These are phyloP conservation scores for Ephestia elutella DNA, from an alignment of 1,140 invertebrate species.

Conservation along the genomic window DNA sequence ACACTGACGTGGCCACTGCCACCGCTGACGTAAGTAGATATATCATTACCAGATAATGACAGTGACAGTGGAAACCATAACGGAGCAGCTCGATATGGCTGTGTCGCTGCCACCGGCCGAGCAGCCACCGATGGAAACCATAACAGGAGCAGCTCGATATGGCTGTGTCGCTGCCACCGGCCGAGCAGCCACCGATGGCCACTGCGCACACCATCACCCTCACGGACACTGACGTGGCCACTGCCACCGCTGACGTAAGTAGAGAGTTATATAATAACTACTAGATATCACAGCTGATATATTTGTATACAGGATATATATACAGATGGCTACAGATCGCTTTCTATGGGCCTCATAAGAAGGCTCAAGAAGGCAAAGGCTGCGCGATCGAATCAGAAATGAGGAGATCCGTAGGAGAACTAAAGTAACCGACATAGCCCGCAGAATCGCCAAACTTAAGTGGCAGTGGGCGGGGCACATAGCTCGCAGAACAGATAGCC, in stretches of 20 bases:
- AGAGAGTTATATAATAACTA: too few relatives aligned
- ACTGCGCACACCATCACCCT: slow-evolving; percentile 90
- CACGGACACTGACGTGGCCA: slow-evolving; percentile 90
- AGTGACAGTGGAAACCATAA: slow-evolving; percentile 93
- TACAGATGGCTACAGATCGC: too few relatives aligned
- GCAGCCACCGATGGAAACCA: slow-evolving; percentile 84
- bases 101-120: slow-evolving; percentile 86
- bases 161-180: slow-evolving; percentile 79
- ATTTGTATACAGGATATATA: too few relatives aligned
- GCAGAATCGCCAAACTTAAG: too few relatives aligned
- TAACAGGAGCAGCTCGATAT: slow-evolving; percentile 90
- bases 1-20: slow-evolving; percentile 86
- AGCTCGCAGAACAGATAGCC: too few relatives aligned
- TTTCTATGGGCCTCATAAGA: too few relatives aligned
- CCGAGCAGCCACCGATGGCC: slow-evolving; percentile 84
- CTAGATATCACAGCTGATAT: too few relatives aligned
- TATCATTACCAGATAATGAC: slow-evolving; percentile 94
- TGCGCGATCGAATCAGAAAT: too few relatives aligned
- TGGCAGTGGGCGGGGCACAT: too few relatives aligned
- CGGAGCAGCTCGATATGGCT: slow-evolving; percentile 89
- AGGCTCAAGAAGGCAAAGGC: too few relatives aligned
- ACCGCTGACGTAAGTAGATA: slow-evolving; percentile 64
- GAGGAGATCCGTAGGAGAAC: too few relatives aligned
- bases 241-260: slow-evolving; percentile 65
- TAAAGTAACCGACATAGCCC: too few relatives aligned